phyloP scores from a whole-genome alignment of 2,888 invertebrate genomes.

The Gymnoscelis rufifasciata region DNA sequence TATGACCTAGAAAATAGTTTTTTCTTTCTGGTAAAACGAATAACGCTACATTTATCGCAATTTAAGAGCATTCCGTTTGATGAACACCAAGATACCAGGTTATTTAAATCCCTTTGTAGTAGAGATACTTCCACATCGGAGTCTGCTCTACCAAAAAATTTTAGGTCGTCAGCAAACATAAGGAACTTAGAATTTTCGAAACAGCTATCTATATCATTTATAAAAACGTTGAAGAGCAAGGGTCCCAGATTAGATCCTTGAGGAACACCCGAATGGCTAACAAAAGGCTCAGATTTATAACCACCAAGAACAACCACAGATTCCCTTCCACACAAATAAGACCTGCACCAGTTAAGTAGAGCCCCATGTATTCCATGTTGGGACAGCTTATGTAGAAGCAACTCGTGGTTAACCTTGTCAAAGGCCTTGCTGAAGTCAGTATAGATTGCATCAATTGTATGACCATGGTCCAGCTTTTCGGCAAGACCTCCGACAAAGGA shows the following conservation, averaged over 20 bases:
- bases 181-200: not conserved
- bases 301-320: not conserved
- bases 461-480: not conserved
- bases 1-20: not conserved
- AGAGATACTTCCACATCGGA: not conserved
- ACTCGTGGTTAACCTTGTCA: not conserved
- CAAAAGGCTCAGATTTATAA: not conserved
- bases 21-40: constrained; percentile 3
- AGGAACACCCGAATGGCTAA: not conserved
- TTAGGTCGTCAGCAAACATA: constrained; percentile 1
- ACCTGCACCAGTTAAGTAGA: constrained; percentile 1
- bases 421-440: constrained; percentile 4
- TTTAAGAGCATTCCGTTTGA: not conserved
- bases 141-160: not conserved
- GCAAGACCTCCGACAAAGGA: constrained; percentile 1
- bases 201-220: not conserved
- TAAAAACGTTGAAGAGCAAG: not conserved
- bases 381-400: not conserved
- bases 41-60: not conserved
- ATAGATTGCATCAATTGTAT: not conserved
- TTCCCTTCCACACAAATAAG: not conserved
- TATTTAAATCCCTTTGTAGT: not conserved
- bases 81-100: not conserved
- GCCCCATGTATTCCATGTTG: not conserved
- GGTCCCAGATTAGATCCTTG: not conserved